phyloP scores from a whole-genome alignment of 2,797 vertebrate genomes.

The Gobio occitaniae region DNA sequence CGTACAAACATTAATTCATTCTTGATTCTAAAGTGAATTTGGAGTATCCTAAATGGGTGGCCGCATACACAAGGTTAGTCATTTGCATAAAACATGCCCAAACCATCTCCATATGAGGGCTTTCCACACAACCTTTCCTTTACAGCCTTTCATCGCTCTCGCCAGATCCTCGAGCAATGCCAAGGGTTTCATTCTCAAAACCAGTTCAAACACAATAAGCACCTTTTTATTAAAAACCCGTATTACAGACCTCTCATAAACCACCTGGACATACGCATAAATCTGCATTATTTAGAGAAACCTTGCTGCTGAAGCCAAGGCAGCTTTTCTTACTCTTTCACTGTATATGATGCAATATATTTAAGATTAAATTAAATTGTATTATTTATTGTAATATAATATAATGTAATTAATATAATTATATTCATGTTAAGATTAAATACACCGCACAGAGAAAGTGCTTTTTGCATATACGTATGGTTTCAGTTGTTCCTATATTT shows the following conservation, averaged over 20 bases:
- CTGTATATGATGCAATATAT: too few species aligned
- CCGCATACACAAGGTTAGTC: background rate
- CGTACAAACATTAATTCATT: background rate
- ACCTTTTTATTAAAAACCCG: background rate
- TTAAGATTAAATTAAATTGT: background rate
- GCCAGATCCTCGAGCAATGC: background rate
- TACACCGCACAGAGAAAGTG: background rate
- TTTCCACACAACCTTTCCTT: background rate
- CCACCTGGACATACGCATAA: background rate
- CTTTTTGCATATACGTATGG: background rate
- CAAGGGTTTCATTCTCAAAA: background rate
- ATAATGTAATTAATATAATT: too few species aligned
- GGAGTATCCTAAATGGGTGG: background rate
- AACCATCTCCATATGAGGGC: background rate
- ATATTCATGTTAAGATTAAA: background rate
- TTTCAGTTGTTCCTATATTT: background rate
- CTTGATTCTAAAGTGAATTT: background rate
- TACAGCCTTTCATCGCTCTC: background rate
- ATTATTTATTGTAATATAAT: background rate
- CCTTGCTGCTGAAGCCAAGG: background rate
- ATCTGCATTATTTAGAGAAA: background rate
- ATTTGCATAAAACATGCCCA: background rate
- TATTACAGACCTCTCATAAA: background rate
- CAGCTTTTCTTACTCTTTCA: background rate
- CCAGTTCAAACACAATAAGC: background rate